Conservation (phyloP, 1,140 invertebrate species). For the Stegodyphus mimosarum region DNA sequence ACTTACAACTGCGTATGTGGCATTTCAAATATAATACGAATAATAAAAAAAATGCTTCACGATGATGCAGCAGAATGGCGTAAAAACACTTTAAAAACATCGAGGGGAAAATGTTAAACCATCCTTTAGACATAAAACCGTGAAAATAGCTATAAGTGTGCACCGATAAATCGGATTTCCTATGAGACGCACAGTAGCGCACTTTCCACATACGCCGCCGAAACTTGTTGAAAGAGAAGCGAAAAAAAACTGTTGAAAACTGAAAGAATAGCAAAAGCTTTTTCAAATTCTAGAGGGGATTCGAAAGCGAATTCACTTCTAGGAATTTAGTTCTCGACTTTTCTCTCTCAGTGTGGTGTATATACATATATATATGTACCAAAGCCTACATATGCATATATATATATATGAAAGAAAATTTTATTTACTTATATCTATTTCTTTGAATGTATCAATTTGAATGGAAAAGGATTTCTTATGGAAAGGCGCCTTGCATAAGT, state of each 20-base stretch:
- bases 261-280: conserved; percentile 9
- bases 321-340: conserved; percentile 5
- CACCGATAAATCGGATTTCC: conserved; percentile 50
- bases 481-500: neutral
- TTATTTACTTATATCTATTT: conserved; percentile 55
- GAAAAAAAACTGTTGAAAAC: neutral
- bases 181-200: conserved; percentile 3
- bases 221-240: conserved; percentile 31
- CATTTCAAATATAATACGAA: too few relatives aligned
- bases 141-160: conserved; percentile 39
- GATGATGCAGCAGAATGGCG: neutral
- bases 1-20: too few relatives aligned
- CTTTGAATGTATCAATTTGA: conserved; percentile 37
- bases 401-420: conserved; percentile 5
- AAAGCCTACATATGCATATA: too few relatives aligned
- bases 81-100: conserved; percentile 51
- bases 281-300: conserved; percentile 18
- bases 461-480: neutral
- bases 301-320: neutral
- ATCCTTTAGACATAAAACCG: conserved; percentile 35
- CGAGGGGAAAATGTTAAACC: conserved; percentile 44
- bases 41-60: too few relatives aligned
- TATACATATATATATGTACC: neutral
- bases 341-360: neutral
- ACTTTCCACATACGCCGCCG: neutral